Base-by-base conservation (phyloP, 37 sponge, comb jelly and placozoan species). In the Diacarnus erythraeanus region DNA sequence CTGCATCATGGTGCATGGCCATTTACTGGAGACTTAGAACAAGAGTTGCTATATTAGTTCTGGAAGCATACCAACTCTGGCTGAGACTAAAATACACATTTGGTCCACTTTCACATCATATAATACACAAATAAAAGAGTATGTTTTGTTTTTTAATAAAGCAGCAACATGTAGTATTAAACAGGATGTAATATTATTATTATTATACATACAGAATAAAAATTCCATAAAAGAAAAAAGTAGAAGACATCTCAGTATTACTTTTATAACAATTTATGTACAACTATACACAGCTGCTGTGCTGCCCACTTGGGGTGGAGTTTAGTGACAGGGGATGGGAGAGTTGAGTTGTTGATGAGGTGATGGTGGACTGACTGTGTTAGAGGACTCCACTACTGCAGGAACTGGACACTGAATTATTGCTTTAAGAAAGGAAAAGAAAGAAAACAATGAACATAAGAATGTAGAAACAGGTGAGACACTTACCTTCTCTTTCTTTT, bases 401-500 rank as follows among this genome's bases (percentile, higher is more conserved):
- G 12, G 21, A 3, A 43, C 42, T 17, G 38, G 43, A n/a, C 26
- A 1, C 4, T 21, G 71, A 40, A 37, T 43, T n/a, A n/a, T n/a
- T 41, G 71, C 71, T 71, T 42, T 35, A 42, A 71, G 20, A 63
- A 25, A 8, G 64, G 42, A 71, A 20, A 40, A 4, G 27, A 31
- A 68, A 20, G 38, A 68, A 4, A 38, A 10, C 29, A 68, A 38
- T 5, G 20, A 30, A 34, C 39, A 68, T 60, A 5, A 60, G 64
- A 6, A 12, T n/a, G 20, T 63, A n/a, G n/a, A n/a, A 3, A 35
- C 18, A 18, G 37, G 22, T 36, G 27, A 6, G 8, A 15, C 3
- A 56, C 74, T 26, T 30, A 77, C 88, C 83, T 77, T 91, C 87
- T 65, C 77, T 85, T 68, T 86, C 91, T 40, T 79, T 91, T 51